These are phyloP conservation scores for Trichopoda pennipes DNA, from an alignment of 2,888 invertebrate genomes.

Conservation along the genomic window DNA sequence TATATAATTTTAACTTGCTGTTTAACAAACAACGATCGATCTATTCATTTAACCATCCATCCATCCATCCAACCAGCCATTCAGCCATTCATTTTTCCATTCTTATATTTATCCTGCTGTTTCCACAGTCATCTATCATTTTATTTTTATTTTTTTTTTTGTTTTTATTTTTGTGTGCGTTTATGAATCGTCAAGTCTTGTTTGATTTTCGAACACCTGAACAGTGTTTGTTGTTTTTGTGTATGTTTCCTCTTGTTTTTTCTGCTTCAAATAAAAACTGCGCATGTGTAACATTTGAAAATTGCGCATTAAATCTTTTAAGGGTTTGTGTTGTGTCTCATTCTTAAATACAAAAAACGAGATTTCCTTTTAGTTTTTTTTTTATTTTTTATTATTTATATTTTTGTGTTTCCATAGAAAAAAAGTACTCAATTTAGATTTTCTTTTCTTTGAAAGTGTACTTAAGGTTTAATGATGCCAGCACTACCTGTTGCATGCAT, in stretches of 20 bases:
- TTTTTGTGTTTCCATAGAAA: conserved; percentile 16
- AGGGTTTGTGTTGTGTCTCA: conserved; percentile 40
- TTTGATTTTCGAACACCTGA: conserved; percentile 53
- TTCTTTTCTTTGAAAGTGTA: conserved; percentile 34
- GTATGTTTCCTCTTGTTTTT: conserved; percentile 22
- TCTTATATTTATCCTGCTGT: conserved; percentile 64
- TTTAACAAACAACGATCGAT: conserved; percentile 12
- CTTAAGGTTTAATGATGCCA: conserved; percentile 34
- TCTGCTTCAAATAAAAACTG: conserved; percentile 48
- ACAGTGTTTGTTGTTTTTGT: not conserved
- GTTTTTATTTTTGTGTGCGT: not conserved
- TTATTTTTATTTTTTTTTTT: not conserved
- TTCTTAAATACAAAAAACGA: not conserved
- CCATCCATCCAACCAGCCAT: conserved; percentile 2
- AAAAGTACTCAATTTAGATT: conserved; percentile 7
- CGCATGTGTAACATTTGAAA: conserved; percentile 65
- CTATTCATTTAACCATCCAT: conserved; percentile 4
- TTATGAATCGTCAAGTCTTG: conserved; percentile 52
- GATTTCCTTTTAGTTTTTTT: conserved; percentile 1
- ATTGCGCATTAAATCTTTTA: conserved; percentile 64
- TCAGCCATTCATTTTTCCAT: conserved; percentile 20
- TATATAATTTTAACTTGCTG: conserved; percentile 13
- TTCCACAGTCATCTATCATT: conserved; percentile 56
- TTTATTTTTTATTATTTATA: no score
- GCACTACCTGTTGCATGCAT: conserved; percentile 50